These are phyloP conservation scores for Stichopus horrens DNA, from an alignment of 53 echinoderm and acorn worm species.

Conservation along the genomic window DNA sequence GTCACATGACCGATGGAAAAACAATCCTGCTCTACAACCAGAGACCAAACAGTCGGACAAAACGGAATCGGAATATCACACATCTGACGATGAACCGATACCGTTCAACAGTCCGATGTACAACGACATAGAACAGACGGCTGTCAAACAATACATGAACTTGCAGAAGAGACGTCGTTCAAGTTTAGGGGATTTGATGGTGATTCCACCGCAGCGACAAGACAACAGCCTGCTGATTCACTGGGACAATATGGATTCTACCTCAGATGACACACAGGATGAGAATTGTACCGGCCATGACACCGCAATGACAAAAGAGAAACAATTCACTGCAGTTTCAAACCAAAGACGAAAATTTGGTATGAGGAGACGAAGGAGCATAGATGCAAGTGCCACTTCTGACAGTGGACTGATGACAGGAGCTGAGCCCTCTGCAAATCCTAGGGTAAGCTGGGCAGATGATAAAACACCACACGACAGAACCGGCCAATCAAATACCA, in stretches of 20 bases:
- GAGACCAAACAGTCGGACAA: neutral
- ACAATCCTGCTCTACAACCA: neutral
- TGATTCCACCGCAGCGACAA: neutral
- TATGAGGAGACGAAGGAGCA: constrained; percentile 21
- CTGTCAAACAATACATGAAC: neutral
- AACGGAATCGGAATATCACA: constrained; percentile 23
- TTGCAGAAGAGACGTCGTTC: constrained; percentile 13
- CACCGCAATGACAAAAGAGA: neutral
- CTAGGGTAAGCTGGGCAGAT: constrained; percentile 8
- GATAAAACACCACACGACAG: neutral
- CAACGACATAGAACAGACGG: neutral
- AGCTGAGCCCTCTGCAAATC: neutral
- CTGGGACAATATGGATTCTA: constrained; percentile 25
- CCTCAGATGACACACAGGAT: constrained; percentile 13
- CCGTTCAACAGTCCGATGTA: constrained; percentile 27
- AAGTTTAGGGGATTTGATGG: constrained; percentile 19
- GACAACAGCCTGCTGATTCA: neutral
- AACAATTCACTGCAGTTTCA: neutral
- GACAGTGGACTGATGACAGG: neutral
- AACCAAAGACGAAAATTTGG: constrained; percentile 11
- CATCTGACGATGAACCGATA: constrained; percentile 33
- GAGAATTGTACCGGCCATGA: neutral
- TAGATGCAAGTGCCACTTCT: neutral
- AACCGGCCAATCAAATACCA: neutral
- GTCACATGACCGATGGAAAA: constrained; percentile 1